phyloP scores from a whole-genome alignment of 2,888 invertebrate genomes.

The Meiosimyza platycephala region DNA sequence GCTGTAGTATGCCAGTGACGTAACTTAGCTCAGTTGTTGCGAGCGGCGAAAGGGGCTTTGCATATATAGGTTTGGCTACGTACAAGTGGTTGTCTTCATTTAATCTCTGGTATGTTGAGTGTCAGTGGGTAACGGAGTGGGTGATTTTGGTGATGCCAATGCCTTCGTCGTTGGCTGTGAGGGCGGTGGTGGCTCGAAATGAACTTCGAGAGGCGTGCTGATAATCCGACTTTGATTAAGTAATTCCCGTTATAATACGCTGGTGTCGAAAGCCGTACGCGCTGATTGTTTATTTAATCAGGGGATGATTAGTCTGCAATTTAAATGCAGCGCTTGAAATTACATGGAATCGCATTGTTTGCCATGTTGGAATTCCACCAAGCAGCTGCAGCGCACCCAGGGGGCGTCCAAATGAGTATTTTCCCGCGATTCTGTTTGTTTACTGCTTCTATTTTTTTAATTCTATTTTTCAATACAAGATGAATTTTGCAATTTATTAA shows the following conservation, averaged over 20 bases:
- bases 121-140: neutral
- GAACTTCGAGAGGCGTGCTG: constrained; percentile 48
- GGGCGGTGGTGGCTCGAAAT: neutral
- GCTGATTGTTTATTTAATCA: constrained; percentile 37
- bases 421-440: neutral
- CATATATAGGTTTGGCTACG: constrained; percentile 15
- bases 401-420: constrained; percentile 18
- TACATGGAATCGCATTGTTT: constrained; percentile 24
- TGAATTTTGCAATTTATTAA: constrained; percentile 26
- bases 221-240: constrained; percentile 66
- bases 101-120: constrained; percentile 22
- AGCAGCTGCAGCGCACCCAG: neutral
- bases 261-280: constrained; percentile 60
- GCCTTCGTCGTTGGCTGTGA: neutral
- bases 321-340: constrained; percentile 24
- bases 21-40: constrained; percentile 35
- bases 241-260: constrained; percentile 55
- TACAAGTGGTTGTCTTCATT: constrained; percentile 27
- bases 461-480: neutral
- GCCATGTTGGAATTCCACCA: neutral
- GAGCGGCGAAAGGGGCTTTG: constrained; percentile 21
- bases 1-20: constrained; percentile 21
- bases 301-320: constrained; percentile 38
- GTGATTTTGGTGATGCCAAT: neutral
- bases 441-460: no score